Conservation (phyloP, 2,797 vertebrate species). For the Bovichtus variegatus region DNA sequence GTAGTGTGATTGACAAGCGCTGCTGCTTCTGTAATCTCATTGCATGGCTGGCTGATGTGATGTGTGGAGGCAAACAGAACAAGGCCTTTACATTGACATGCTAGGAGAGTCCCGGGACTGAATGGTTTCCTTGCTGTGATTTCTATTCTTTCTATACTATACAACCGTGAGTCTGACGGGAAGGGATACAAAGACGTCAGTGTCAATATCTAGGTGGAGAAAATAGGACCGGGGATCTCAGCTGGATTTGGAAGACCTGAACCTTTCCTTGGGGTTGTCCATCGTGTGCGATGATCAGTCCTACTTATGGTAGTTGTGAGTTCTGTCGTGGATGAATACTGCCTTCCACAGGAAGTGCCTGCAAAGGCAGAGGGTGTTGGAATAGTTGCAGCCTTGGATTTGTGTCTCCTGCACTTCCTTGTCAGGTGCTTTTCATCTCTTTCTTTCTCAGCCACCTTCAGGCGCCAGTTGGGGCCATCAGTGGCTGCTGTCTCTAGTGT, state of each 20-base stretch:
- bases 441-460: too few relatives aligned
- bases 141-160: conserved; percentile 63
- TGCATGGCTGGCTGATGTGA: conserved; percentile 63
- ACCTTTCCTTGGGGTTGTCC: not conserved
- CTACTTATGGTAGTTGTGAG: too few relatives aligned
- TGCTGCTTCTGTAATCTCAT: conserved; percentile 66
- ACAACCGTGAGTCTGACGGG: conserved; percentile 51
- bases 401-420: too few relatives aligned
- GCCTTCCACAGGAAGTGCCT: too few relatives aligned
- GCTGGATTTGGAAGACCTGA: not conserved
- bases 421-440: too few relatives aligned
- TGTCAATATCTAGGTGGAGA: conserved; percentile 71
- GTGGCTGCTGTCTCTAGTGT: too few relatives aligned
- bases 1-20: conserved; percentile 76
- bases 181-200: conserved; percentile 74
- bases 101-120: conserved; percentile 60
- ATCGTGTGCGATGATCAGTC: too few relatives aligned
- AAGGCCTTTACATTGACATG: conserved; percentile 74
- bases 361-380: too few relatives aligned
- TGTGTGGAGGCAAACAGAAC: conserved; percentile 75
- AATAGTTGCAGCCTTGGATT: too few relatives aligned
- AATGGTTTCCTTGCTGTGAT: conserved; percentile 72
- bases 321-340: too few relatives aligned
- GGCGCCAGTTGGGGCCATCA: too few relatives aligned
- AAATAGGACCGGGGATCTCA: conserved; percentile 40